Percentiles rank a stretch among this genome's conserved stretches.
Evolutionary conservation across 2,113 vertebrate species (phyloP).

Genomic region (Dasypus novemcinctus): DNA sequence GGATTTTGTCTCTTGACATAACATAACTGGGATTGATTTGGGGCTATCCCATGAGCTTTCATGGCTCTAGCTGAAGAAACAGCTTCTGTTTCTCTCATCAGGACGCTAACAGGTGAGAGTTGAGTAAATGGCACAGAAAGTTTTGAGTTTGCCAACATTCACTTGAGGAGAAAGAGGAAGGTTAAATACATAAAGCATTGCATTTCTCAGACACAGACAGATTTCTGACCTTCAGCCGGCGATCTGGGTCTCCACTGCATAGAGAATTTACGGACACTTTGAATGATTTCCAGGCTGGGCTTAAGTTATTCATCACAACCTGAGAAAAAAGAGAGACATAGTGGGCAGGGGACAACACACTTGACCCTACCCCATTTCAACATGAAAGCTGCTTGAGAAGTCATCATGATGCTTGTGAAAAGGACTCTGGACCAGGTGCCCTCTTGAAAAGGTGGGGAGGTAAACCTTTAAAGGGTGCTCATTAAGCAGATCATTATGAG

Average conservation of each 20-base stretch:
- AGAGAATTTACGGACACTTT: constrained; percentile 98
- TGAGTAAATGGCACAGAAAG: not conserved
- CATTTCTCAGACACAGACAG: constrained; percentile 11
- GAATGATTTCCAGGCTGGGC: constrained; percentile 97
- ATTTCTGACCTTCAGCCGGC: constrained; percentile 92
- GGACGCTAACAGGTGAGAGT: not conserved
- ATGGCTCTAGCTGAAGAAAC: not conserved
- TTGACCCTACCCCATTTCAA: constrained; percentile 55
- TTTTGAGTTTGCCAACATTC: not conserved
- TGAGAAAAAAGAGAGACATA: constrained; percentile 77
- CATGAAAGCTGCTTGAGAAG: constrained; percentile 53
- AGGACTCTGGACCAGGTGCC: not conserved
- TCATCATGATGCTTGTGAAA: not conserved
- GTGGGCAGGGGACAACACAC: not conserved
- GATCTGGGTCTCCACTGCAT: constrained; percentile 96
- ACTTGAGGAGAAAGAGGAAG: not conserved
- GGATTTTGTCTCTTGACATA: not conserved
- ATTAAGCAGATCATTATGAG: not conserved
- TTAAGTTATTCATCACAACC: constrained; percentile 99
- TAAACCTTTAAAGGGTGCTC: not conserved
- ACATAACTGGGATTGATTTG: constrained; percentile 27
- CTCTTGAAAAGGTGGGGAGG: constrained; percentile 10
- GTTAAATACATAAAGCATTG: not conserved
- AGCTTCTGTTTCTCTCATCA: not conserved
- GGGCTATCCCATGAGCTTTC: not conserved